Conservation (phyloP, 2,888 invertebrate genomes). For the Mesoligia furuncula region DNA sequence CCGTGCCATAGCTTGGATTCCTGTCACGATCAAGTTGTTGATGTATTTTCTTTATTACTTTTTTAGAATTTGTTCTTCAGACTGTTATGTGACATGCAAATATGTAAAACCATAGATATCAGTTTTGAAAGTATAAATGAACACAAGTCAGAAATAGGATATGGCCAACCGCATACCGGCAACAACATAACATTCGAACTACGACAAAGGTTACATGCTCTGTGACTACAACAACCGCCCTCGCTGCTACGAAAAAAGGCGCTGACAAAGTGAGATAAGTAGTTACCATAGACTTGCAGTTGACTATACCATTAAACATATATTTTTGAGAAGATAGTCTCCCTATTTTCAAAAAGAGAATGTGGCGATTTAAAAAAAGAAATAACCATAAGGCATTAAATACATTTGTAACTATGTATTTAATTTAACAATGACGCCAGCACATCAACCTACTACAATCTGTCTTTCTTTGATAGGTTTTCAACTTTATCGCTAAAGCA, state of each 20-base stretch:
- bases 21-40: conserved; percentile 60
- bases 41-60: background rate
- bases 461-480: too few species aligned
- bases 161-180: background rate
- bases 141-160: background rate
- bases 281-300: background rate
- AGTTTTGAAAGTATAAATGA: background rate
- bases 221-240: background rate
- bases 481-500: too few species aligned
- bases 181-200: background rate
- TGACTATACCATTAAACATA: too few species aligned
- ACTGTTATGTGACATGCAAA: background rate
- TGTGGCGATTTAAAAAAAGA: background rate
- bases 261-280: background rate
- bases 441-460: too few species aligned
- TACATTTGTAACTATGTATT: background rate
- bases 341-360: background rate
- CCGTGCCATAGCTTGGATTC: conserved; percentile 66
- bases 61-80: background rate
- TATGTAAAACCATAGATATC: background rate
- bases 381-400: background rate
- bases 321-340: background rate
- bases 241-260: background rate
- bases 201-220: too few species aligned
- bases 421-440: background rate